phyloP scores from a whole-genome alignment of 2,113 vertebrate genomes.

The Cranoglanis bouderius region DNA sequence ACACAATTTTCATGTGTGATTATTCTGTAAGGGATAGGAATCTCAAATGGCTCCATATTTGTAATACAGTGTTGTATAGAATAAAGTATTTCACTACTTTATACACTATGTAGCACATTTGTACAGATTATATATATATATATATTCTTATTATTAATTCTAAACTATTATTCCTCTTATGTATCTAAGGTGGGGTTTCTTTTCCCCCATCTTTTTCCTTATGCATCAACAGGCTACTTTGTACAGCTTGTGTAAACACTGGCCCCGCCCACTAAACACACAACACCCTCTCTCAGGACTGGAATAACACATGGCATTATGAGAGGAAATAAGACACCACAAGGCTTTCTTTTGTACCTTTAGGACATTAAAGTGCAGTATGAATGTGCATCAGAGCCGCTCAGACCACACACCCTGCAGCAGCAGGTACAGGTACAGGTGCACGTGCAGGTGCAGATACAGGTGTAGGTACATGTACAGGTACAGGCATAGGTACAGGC shows the following conservation, averaged over 20 bases:
- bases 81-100: neutral
- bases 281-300: neutral
- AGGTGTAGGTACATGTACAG: neutral
- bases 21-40: too few species aligned
- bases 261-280: neutral
- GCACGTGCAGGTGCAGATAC: neutral
- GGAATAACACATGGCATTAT: neutral
- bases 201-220: neutral
- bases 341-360: neutral
- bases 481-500: neutral
- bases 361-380: neutral
- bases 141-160: neutral
- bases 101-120: too few species aligned
- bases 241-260: neutral
- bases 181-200: neutral
- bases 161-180: too few species aligned
- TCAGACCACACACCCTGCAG: neutral
- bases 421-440: neutral
- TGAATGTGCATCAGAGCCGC: neutral
- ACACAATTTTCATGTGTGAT: too few species aligned
- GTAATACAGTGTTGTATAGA: neutral
- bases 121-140: neutral
- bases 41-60: neutral
- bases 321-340: neutral
- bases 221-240: neutral